Evolutionary conservation across 2,113 vertebrate genomes (phyloP).

Genomic region (Cranoglanis bouderius): DNA sequence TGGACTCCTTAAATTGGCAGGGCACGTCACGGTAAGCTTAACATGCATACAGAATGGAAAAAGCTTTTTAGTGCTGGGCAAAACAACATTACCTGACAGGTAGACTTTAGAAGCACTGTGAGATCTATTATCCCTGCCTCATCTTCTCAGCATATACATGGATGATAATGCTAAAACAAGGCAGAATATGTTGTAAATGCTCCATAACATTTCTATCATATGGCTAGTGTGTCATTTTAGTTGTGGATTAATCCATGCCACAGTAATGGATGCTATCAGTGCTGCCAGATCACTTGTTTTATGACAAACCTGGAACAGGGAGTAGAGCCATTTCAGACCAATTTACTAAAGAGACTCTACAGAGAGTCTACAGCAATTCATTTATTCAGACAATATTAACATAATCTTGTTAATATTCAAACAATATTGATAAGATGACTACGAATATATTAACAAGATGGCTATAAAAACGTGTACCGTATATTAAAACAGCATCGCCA

Average conservation of each 20-base stretch:
- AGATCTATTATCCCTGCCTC: slow-evolving; percentile 66
- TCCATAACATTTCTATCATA: slow-evolving; percentile 61
- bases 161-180: slow-evolving; percentile 65
- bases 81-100: slow-evolving; percentile 74
- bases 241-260: slow-evolving; percentile 38
- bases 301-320: slow-evolving; percentile 25
- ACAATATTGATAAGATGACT: slow-evolving; percentile 12
- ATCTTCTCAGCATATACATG: slow-evolving; percentile 59
- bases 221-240: slow-evolving; percentile 57
- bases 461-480: not conserved
- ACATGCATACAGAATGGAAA: slow-evolving; percentile 72
- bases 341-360: slow-evolving; percentile 11
- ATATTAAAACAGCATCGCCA: not conserved
- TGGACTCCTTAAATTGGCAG: slow-evolving; percentile 77
- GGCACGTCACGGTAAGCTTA: slow-evolving; percentile 71
- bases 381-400: slow-evolving; percentile 8
- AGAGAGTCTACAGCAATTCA: not conserved
- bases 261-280: slow-evolving; percentile 59
- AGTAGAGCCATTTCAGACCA: slow-evolving; percentile 7
- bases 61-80: slow-evolving; percentile 68
- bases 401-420: slow-evolving; percentile 25
- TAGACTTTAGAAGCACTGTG: slow-evolving; percentile 67
- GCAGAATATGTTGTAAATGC: slow-evolving; percentile 63
- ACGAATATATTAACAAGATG: not conserved
- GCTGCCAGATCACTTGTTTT: slow-evolving; percentile 47